These are phyloP conservation scores for Morus bassanus DNA, from an alignment of 2,797 vertebrate species.

Conservation along the genomic window DNA sequence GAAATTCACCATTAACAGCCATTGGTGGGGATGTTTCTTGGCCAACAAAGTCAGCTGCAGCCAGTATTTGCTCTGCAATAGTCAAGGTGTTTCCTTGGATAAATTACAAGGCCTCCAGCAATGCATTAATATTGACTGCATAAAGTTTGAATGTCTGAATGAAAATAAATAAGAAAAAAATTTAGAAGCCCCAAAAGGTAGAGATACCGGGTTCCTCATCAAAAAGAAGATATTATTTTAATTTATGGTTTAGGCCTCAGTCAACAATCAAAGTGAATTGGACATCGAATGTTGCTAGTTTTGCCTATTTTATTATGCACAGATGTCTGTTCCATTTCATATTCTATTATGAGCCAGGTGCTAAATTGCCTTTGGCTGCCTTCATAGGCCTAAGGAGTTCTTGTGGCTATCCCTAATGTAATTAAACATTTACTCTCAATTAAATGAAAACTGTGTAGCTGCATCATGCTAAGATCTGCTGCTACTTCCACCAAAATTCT, in stretches of 20 bases:
- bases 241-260: background rate
- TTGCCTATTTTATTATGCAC: conserved; percentile 51
- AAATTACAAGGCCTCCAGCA: background rate
- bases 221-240: background rate
- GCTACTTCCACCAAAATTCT: background rate
- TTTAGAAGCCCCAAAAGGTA: background rate
- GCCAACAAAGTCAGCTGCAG: background rate
- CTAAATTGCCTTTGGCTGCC: conserved; percentile 62
- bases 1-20: background rate
- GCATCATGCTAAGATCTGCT: background rate
- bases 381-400: conserved; percentile 27
- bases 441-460: conserved; percentile 34
- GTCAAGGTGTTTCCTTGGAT: background rate
- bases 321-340: conserved; percentile 61
- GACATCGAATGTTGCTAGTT: background rate
- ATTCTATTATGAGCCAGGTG: conserved; percentile 55
- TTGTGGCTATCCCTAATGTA: conserved; percentile 56
- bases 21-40: background rate
- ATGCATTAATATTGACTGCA: background rate
- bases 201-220: background rate
- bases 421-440: conserved; percentile 67
- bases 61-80: background rate
- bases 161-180: background rate
- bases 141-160: background rate
- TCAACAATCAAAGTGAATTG: conserved; percentile 4